Conservation (phyloP, 2,888 invertebrate genomes). For the Cephus pygmeus region DNA sequence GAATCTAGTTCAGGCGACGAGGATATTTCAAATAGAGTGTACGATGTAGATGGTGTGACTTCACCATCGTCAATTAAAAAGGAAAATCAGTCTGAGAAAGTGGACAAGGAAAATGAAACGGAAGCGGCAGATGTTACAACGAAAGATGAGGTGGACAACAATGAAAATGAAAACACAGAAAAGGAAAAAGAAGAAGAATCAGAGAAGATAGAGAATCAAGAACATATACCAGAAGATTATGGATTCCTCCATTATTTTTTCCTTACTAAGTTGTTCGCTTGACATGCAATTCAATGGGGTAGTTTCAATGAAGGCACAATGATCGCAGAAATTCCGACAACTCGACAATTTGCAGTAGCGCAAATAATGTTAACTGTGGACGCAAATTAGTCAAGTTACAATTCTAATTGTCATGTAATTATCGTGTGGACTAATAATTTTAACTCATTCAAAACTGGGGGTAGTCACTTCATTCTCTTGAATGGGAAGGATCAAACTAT, state of each 20-base stretch:
- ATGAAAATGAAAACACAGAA: constrained; percentile 14
- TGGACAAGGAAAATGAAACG: constrained; percentile 14
- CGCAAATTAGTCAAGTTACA: not conserved
- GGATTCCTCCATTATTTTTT: constrained; percentile 56
- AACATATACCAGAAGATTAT: constrained; percentile 36
- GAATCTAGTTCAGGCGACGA: not conserved
- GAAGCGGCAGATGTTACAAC: constrained; percentile 3
- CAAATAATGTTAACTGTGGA: not conserved
- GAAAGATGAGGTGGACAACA: not conserved
- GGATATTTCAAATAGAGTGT: not conserved
- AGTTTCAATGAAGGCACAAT: not conserved
- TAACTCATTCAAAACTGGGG: not conserved
- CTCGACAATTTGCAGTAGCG: not conserved
- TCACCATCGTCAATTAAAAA: not conserved
- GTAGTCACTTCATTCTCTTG: not conserved
- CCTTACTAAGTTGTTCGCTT: constrained; percentile 56
- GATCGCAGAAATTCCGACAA: not conserved
- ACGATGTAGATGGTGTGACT: not conserved
- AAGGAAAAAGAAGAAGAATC: constrained; percentile 23
- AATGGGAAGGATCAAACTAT: not conserved
- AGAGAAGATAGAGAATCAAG: constrained; percentile 29
- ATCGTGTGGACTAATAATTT: not conserved
- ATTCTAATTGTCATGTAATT: not conserved
- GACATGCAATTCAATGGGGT: constrained; percentile 25
- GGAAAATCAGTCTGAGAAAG: not conserved